These are phyloP conservation scores for Pantala flavescens DNA, from an alignment of 1,140 invertebrate genomes.

Conservation along the genomic window DNA sequence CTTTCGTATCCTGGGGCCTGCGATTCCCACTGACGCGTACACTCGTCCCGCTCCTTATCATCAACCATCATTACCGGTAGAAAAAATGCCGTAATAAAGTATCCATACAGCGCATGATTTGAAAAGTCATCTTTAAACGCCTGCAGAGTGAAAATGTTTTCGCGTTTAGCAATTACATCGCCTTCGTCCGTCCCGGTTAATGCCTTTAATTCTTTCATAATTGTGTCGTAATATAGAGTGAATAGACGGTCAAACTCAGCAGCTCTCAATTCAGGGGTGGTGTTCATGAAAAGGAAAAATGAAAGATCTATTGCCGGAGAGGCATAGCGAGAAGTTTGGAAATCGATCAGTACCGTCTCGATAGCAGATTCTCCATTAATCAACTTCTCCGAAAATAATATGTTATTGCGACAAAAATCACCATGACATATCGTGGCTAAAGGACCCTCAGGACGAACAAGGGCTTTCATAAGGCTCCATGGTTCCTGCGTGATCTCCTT, in stretches of 20 bases:
- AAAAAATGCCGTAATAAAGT: neutral
- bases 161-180: neutral
- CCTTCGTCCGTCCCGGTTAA: neutral
- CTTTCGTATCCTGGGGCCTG: neutral
- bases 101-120: neutral
- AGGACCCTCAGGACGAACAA: neutral
- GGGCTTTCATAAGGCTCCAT: neutral
- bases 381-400: conserved; percentile 18
- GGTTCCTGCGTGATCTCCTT: neutral
- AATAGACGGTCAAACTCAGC: conserved; percentile 18
- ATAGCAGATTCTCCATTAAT: conserved; percentile 19
- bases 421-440: neutral
- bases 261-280: conserved; percentile 16
- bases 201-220: neutral
- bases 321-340: conserved; percentile 16
- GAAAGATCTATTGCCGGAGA: conserved; percentile 19
- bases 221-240: conserved; percentile 17
- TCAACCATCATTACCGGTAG: conserved; percentile 13
- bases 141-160: neutral
- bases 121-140: neutral
- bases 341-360: conserved; percentile 19
- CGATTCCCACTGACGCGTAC: neutral
- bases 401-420: conserved; percentile 1
- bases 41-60: conserved; percentile 3
- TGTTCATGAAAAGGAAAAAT: conserved; percentile 19